phyloP scores from a whole-genome alignment of 2,113 vertebrate genomes.

The Malaclemys terrapin region DNA sequence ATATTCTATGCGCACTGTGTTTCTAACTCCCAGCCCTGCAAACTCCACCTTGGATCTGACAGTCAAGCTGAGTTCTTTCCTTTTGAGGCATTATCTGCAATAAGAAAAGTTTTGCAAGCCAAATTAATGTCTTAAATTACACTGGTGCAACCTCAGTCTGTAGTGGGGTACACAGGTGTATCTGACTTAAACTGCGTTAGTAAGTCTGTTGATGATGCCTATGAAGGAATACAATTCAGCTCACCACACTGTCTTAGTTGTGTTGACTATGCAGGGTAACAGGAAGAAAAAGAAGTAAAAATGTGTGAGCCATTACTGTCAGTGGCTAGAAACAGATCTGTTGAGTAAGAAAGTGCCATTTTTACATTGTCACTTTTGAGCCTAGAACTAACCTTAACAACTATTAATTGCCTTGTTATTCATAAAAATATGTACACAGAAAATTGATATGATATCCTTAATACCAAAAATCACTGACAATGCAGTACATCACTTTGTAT shows the following conservation, averaged over 20 bases:
- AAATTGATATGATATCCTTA: slow-evolving; percentile 12
- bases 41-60: not conserved
- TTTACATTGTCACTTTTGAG: not conserved
- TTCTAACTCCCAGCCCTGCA: not conserved
- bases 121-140: not conserved
- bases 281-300: not conserved
- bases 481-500: slow-evolving; percentile 19
- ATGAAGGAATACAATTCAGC: not conserved
- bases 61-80: not conserved
- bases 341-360: not conserved
- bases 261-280: not conserved
- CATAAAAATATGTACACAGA: not conserved
- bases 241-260: not conserved
- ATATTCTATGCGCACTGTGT: not conserved
- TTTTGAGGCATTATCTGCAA: not conserved
- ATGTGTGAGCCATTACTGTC: rapidly evolving
- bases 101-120: not conserved
- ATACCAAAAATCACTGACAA: not conserved
- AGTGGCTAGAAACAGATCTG: not conserved
- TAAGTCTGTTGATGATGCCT: not conserved
- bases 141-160: not conserved
- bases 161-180: not conserved
- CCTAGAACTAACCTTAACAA: not conserved
- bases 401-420: not conserved
- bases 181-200: not conserved